Evolutionary conservation across 2,888 invertebrate species (phyloP).

Genomic region (Drosophila anceps): DNA sequence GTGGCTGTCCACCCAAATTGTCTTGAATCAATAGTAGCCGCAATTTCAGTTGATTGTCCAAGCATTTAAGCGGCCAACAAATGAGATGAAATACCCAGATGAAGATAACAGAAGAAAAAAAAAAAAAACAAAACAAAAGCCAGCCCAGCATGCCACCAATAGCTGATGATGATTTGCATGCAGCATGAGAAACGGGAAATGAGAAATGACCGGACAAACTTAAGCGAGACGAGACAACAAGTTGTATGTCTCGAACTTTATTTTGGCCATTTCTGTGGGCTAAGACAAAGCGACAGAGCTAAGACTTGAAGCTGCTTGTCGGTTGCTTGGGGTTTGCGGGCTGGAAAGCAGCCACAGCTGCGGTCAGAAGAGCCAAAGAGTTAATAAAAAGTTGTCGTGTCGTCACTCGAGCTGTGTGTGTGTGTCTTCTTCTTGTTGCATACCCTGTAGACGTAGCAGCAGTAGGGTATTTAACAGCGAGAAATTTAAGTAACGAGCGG

Average conservation of each 20-base stretch:
- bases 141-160: background rate
- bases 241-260: slow-evolving; percentile 53
- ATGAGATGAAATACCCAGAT: slow-evolving; percentile 47
- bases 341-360: slow-evolving; percentile 41
- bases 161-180: slow-evolving; percentile 55
- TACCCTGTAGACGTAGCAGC: background rate
- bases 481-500: background rate
- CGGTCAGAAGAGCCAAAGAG: slow-evolving; percentile 68
- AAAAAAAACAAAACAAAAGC: background rate
- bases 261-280: slow-evolving; percentile 24
- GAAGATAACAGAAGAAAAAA: slow-evolving; percentile 1
- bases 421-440: slow-evolving; percentile 15
- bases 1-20: background rate
- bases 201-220: slow-evolving; percentile 52
- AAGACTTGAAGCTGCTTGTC: slow-evolving; percentile 22
- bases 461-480: background rate
- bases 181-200: slow-evolving; percentile 26
- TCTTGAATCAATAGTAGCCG: slow-evolving; percentile 63
- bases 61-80: slow-evolving; percentile 48
- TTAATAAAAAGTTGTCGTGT: slow-evolving; percentile 72
- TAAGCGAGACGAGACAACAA: slow-evolving; percentile 61
- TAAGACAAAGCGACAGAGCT: slow-evolving; percentile 31
- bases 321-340: background rate
- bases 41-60: slow-evolving; percentile 56
- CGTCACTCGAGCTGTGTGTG: slow-evolving; percentile 32